Base-by-base conservation (phyloP, 2,797 vertebrate species). In the Gymnothorax javanicus region DNA sequence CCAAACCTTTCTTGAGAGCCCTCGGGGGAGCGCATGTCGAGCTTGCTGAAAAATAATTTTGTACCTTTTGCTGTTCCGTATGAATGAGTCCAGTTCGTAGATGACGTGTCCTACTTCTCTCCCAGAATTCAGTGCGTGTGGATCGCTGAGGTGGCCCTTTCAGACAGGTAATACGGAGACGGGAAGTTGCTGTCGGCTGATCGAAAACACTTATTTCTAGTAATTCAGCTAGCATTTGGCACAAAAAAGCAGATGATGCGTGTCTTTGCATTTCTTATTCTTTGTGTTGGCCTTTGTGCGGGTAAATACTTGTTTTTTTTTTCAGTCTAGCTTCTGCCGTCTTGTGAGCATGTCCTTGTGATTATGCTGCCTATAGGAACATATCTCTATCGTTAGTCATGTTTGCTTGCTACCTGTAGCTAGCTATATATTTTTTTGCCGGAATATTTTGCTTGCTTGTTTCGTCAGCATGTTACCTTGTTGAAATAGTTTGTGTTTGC, bases 91-190 rank as follows among this genome's bases (percentile, higher is more conserved):
- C 69, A 12, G 43, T 50, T 77, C 73, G 73, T 20, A 27, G 69
- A 64, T 87, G 86, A 87, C 86, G 86, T 84, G 58, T 54, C 71
- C 69, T 69, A 43, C 82, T 9, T 7, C 77, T 81, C 52, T 27
- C 94, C 95, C 94, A 93, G 52, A 88, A 56, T 91, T 84, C 95
- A 60, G 13, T 85, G 90, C 93, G 90, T 25, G 7, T 15, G 27
- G 6, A 92, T 73, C 17, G 94, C 93, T 94, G 94, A 95, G 92
- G 92, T 95, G 94, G 91, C 94, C 60, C 84, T 8, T 86, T 90
- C 50, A n/a, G 60, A 75, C n/a, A 83, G 67, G 3, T n/a, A 50
- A 50, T 69, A 57, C 17, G 13, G 58, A 79, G 43, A 17, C 7
- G 43, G 8, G 60, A 52, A 54, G 23, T 54, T 11, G n/a, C 33